Conservation (phyloP, 2,888 invertebrate genomes). For the Brenthis ino region DNA sequence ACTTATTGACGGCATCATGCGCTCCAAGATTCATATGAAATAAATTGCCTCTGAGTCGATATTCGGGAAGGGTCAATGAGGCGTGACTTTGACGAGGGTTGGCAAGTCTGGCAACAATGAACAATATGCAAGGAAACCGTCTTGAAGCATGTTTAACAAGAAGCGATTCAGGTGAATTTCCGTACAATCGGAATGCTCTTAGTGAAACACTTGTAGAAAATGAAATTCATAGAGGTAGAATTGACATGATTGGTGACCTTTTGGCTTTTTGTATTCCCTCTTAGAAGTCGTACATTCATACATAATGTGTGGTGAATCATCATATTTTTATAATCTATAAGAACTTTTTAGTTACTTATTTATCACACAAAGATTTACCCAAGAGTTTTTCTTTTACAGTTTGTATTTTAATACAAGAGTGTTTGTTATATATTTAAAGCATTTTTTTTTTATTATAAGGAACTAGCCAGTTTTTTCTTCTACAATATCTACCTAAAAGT, state of each 20-base stretch:
- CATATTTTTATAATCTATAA: no score
- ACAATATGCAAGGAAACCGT: slow-evolving; percentile 72
- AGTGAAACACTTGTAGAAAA: slow-evolving; percentile 28
- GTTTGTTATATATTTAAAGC: no score
- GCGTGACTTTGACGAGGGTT: slow-evolving; percentile 79
- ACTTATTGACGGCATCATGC: slow-evolving; percentile 68
- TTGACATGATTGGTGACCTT: slow-evolving; percentile 19
- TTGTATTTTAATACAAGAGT: no score
- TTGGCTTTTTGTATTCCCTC: background rate
- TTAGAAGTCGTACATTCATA: background rate
- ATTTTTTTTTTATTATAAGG: no score
- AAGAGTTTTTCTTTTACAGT: no score
- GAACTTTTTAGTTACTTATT: no score
- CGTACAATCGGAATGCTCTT: slow-evolving; percentile 30
- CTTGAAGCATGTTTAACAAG: slow-evolving; percentile 69
- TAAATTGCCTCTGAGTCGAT: slow-evolving; percentile 77
- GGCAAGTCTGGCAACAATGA: slow-evolving; percentile 45
- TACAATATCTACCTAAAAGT: no score
- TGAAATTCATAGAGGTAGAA: slow-evolving; percentile 6
- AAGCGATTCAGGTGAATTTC: slow-evolving; percentile 62
- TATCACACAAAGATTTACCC: no score
- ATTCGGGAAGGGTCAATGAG: slow-evolving; percentile 75
- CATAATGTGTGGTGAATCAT: no score
- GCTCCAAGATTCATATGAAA: slow-evolving; percentile 76
- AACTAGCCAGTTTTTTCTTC: no score